phyloP scores from a whole-genome alignment of 2,797 vertebrate species.

The Vespertilio murinus region DNA sequence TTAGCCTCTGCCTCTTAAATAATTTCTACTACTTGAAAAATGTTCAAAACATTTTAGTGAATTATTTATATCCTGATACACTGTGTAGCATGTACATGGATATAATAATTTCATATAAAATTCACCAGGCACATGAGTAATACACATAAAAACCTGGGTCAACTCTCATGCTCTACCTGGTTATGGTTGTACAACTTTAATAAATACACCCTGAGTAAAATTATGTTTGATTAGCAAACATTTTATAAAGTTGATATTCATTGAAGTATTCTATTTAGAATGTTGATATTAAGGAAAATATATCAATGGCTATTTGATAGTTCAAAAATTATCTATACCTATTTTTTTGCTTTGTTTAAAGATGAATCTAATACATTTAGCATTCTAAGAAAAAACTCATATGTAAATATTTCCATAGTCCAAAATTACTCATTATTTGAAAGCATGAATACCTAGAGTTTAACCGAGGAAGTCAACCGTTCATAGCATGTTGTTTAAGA shows the following conservation, averaged over 20 bases:
- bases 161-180: background rate
- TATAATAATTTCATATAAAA: constrained; percentile 24
- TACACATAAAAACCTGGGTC: background rate
- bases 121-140: background rate
- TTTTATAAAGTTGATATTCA: background rate
- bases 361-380: background rate
- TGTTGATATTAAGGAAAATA: background rate
- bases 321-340: background rate
- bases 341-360: background rate
- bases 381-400: background rate
- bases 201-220: background rate
- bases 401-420: background rate
- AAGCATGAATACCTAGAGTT: background rate
- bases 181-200: background rate
- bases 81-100: background rate
- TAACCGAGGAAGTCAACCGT: background rate
- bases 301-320: background rate
- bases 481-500: background rate
- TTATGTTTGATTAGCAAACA: background rate
- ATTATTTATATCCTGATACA: constrained; percentile 48
- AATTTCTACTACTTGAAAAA: constrained; percentile 44
- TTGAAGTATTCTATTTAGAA: background rate
- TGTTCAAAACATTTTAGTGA: constrained; percentile 37
- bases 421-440: background rate
- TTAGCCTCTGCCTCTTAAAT: constrained; percentile 40